Evolutionary conservation across 2,888 invertebrate genomes (phyloP), one percentile per base, ranked within the genome.

Genomic region (Acanthosoma haemorrhoidale): DNA sequence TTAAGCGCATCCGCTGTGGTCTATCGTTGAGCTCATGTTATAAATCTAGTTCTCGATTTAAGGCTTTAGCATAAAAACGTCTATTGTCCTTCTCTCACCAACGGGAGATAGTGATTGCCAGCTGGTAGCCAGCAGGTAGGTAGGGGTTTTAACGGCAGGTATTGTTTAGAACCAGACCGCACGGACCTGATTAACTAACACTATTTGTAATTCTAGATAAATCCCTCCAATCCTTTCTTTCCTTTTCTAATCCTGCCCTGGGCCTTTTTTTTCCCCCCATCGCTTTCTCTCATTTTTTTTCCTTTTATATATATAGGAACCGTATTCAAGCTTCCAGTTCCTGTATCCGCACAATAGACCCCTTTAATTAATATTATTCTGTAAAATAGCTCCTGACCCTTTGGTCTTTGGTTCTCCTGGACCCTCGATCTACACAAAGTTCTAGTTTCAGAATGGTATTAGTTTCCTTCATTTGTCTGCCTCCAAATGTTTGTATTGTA

Each of bases 131-230:
- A n/a, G n/a, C 43, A 21, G 21, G 11, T 0, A 3, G 2, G 43
- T 13, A n/a, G 25, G 11, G 21, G 6, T 21, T 11, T 29, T 60
- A 36, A 60, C 13, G 60, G 32, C 18, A 13, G 36, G 16, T 18
- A 60, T 60, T 60, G 60, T 60, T 60, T 60, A 34, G 34, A 18
- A 13, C 13, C 21, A 15, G 60, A 36, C 60, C 60, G 3, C 60
- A 31, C 60, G 13, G 31, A n/a, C 21, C 36, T 60, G 60, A 60
- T 60, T 60, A 60, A 60, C 60, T 60, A 60, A 60, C 60, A 34
- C 60, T 60, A 60, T 60, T 60, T 60, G 60, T 60, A 60, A 60
- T 60, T 60, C 60, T 18, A 60, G 60, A 60, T 60, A 34, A 60
- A 60, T 60, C 60, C 34, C 34, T 13, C 34, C 60, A 60, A 60